Conservation (phyloP, 37 sponge, comb jelly and placozoan species). For the Theonella swinhoei region DNA sequence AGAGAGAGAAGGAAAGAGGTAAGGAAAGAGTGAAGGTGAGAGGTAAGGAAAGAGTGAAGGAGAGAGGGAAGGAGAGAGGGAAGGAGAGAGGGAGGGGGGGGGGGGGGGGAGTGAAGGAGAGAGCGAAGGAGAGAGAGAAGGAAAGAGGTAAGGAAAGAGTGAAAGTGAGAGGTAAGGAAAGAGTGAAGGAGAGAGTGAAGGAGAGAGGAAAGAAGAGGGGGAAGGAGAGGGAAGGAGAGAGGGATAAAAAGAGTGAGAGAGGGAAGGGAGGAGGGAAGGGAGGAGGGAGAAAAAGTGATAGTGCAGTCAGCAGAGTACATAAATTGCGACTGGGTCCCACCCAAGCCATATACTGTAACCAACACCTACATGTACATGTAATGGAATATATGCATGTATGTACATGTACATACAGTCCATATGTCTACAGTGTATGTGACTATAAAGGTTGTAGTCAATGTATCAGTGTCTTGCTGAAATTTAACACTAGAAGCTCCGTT, state of each 20-base stretch:
- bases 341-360: too few species aligned
- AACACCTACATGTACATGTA: not conserved
- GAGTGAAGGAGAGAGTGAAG: not conserved
- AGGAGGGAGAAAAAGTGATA: not conserved
- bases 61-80: not conserved
- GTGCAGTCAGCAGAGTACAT: not conserved
- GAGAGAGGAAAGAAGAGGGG: not conserved
- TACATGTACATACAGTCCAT: not conserved
- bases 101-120: not conserved
- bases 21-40: too few species aligned
- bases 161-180: not conserved
- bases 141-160: too few species aligned
- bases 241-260: too few species aligned
- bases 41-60: too few species aligned
- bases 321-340: too few species aligned
- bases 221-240: constrained; percentile 8
- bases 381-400: not conserved
- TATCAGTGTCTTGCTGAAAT: too few species aligned
- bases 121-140: too few species aligned
- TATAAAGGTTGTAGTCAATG: too few species aligned
- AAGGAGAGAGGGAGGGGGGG: not conserved
- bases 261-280: not conserved
- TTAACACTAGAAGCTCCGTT: too few species aligned
- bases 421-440: not conserved
- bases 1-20: too few species aligned